Percentiles rank a stretch among this genome's conserved stretches.
These are phyloP conservation scores for Microcebus ravelobensis DNA, from an alignment of 2,113 vertebrate species.

Conservation along the genomic window DNA sequence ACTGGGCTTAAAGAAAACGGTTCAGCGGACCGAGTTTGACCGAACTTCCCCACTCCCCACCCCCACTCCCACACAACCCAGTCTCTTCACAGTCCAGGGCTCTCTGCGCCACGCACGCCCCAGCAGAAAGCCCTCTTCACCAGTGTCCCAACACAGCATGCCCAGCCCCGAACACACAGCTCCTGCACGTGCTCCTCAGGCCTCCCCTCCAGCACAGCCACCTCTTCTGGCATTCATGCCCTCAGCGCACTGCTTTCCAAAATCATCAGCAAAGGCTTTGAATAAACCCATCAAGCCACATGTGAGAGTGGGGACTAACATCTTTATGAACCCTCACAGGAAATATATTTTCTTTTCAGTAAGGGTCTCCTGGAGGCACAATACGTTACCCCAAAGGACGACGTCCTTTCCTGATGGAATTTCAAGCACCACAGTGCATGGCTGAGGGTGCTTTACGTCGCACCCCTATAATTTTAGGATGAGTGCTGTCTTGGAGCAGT, in stretches of 20 bases:
- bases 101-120: neutral
- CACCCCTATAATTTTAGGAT: neutral
- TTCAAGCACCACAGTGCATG: accelerated
- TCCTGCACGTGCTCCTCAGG: accelerated
- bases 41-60: too few species aligned
- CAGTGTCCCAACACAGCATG: neutral
- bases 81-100: neutral
- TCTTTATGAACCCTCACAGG: neutral
- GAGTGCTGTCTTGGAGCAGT: neutral
- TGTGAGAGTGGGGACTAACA: neutral
- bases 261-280: neutral
- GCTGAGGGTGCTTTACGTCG: neutral
- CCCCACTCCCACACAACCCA: neutral
- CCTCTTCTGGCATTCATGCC: neutral
- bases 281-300: neutral
- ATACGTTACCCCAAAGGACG: neutral
- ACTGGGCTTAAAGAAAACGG: neutral
- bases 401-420: neutral
- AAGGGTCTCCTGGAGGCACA: neutral
- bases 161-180: neutral
- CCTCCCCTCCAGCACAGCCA: neutral
- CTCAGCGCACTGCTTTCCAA: neutral
- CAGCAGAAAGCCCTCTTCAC: neutral
- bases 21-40: neutral
- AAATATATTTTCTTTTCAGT: neutral